phyloP scores from a whole-genome alignment of 2,888 invertebrate species.

The Limnephilus rhombicus region DNA sequence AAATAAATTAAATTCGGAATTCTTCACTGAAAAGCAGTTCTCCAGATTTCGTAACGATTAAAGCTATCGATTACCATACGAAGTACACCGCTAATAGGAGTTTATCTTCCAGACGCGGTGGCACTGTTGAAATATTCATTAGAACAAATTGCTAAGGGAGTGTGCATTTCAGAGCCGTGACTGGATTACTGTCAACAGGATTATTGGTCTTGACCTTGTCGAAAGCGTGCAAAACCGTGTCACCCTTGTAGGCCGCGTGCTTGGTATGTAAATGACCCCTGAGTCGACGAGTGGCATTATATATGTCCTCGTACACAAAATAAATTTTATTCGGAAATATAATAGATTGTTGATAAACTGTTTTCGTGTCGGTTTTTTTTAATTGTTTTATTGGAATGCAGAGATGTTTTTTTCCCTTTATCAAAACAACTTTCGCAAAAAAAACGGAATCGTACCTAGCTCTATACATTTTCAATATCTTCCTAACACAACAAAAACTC shows the following conservation, averaged over 20 bases:
- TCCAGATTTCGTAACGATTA: too few relatives aligned
- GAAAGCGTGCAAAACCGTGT: background rate
- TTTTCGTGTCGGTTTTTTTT: too few relatives aligned
- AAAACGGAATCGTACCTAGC: too few relatives aligned
- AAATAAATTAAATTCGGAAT: too few relatives aligned
- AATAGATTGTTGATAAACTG: too few relatives aligned
- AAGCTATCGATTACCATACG: background rate
- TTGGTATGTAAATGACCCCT: background rate
- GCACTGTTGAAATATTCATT: background rate
- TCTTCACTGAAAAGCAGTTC: too few relatives aligned
- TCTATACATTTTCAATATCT: too few relatives aligned
- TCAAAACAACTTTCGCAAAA: too few relatives aligned
- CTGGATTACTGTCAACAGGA: background rate
- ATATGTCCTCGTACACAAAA: background rate
- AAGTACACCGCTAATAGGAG: background rate
- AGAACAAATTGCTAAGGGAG: background rate
- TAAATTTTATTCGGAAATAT: too few relatives aligned
- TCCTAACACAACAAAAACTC: too few relatives aligned
- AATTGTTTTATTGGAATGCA: too few relatives aligned
- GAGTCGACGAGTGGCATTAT: background rate
- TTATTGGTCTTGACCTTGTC: background rate
- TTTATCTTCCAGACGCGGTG: background rate
- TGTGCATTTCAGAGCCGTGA: background rate
- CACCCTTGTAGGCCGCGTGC: background rate
- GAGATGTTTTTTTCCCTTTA: too few relatives aligned